Base-by-base conservation (phyloP, 2,888 invertebrate species). In the Chrysomela aeneicollis region DNA sequence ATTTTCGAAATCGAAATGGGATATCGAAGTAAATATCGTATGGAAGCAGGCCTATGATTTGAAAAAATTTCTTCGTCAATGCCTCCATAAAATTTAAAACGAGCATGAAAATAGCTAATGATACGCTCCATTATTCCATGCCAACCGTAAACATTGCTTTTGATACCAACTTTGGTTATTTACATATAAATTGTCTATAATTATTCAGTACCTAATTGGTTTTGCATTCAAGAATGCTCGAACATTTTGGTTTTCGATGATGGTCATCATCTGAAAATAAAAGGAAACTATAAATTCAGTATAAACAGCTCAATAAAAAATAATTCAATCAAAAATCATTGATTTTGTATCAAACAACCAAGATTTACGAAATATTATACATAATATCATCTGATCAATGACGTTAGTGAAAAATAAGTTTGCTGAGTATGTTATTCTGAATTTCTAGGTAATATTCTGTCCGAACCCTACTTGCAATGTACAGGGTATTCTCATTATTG, bases 21-120 rank as follows among this genome's bases (percentile, higher is more conserved):
- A 26, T 26, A 26, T 26, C 26, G 26, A 26, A n/a, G n/a, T n/a
- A n/a, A n/a, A n/a, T n/a, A n/a, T n/a, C 42, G 17, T 61, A 61
- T 55, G 47, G 35, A 55, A 54, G 54, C 55, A 55, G 42, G 54
- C 49, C 30, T 49, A 19, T 59, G 35, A 22, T 17, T 47, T 15
- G 47, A 26, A 26, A 26, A 26, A 26, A 26, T 26, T n/a, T 42
- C n/a, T 42, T 42, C 42, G 42, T 42, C 42, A 61, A 51, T 59
- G 54, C 53, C 57, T 63, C 57, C 66, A 64, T 69, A 63, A 69
- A 69, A 69, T 69, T 65, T 67, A 59, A 51, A 67, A 66, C 62
- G 58, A 60, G 63, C 69, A 66, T 69, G 66, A 69, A 69, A 66
- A 67, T 59, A 59, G 57, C 60, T 69, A 67, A 69, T 67, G 69